Conservation (phyloP, 35 echinoderm and acorn worm genomes). For the Acanthaster planci region DNA sequence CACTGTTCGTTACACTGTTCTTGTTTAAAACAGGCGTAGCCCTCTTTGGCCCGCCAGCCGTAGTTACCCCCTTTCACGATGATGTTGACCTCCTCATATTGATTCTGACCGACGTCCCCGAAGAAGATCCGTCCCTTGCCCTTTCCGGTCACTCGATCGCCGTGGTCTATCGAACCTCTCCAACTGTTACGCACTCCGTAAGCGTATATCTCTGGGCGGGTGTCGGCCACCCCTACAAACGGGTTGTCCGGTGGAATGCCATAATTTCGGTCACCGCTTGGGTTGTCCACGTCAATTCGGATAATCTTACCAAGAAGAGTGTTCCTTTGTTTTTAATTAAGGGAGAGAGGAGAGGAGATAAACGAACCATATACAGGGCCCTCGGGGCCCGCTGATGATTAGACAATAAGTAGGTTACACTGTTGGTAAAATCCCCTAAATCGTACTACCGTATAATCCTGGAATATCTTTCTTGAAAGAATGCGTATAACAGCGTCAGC, state of each 20-base stretch:
- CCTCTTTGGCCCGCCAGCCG: conserved; percentile 71
- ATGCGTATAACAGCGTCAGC: too few species aligned
- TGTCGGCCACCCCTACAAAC: neutral
- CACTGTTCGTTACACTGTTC: conserved; percentile 40
- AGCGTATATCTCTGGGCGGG: conserved; percentile 66
- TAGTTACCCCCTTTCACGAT: conserved; percentile 68
- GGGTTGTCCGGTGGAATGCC: conserved; percentile 74
- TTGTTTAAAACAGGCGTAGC: conserved; percentile 38
- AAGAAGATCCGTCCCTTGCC: conserved; percentile 70
- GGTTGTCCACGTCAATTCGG: conserved; percentile 68
- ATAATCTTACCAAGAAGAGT: conserved; percentile 61
- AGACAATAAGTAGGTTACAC: too few species aligned
- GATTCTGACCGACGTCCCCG: conserved; percentile 68
- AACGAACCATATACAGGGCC: too few species aligned
- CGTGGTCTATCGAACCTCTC: conserved; percentile 67
- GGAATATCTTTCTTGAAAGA: too few species aligned
- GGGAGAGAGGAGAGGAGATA: neutral
- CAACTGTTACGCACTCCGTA: conserved; percentile 81
- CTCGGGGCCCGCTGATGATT: too few species aligned
- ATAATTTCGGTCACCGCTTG: conserved; percentile 41
- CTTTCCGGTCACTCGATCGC: conserved; percentile 55
- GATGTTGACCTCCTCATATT: conserved; percentile 71
- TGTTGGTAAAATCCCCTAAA: too few species aligned
- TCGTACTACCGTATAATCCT: too few species aligned
- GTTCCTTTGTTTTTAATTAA: conserved; percentile 14